Conservation (phyloP, 2,113 vertebrate genomes). For the Alces alces region DNA sequence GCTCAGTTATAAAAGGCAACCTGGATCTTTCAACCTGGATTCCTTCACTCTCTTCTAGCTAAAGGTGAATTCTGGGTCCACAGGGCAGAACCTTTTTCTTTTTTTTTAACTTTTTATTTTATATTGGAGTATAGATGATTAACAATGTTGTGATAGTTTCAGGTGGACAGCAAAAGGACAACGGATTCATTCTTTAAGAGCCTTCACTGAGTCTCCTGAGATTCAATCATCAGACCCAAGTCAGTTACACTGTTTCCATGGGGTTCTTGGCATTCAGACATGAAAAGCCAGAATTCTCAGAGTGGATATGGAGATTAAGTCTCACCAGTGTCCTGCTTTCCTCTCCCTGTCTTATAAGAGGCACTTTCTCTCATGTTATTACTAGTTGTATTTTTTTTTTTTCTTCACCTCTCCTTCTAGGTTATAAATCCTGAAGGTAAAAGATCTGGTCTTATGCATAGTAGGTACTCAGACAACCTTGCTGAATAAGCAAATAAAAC, state of each 20-base stretch:
- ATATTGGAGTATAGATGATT: neutral
- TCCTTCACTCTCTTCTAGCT: neutral
- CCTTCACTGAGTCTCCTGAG: neutral
- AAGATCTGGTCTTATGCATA: neutral
- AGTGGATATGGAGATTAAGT: neutral
- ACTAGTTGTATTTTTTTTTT: neutral
- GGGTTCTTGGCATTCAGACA: neutral
- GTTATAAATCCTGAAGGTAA: constrained; percentile 18
- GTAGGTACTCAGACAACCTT: neutral
- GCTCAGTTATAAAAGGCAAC: neutral
- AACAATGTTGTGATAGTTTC: neutral
- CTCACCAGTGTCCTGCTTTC: neutral
- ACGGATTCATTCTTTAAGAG: neutral
- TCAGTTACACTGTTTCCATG: neutral
- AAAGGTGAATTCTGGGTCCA: neutral
- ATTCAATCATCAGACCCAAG: neutral
- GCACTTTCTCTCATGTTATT: neutral
- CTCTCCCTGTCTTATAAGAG: neutral
- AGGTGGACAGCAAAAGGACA: neutral
- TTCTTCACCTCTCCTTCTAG: neutral
- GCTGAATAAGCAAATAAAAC: constrained; percentile 10
- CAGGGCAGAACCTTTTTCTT: neutral
- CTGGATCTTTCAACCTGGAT: neutral
- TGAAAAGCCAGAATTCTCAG: neutral
- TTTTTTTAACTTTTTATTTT: neutral